Evolutionary conservation across 2,113 vertebrate genomes (phyloP), one percentile per base, ranked within the genome.

Genomic region (Onychostruthus taczanowskii): DNA sequence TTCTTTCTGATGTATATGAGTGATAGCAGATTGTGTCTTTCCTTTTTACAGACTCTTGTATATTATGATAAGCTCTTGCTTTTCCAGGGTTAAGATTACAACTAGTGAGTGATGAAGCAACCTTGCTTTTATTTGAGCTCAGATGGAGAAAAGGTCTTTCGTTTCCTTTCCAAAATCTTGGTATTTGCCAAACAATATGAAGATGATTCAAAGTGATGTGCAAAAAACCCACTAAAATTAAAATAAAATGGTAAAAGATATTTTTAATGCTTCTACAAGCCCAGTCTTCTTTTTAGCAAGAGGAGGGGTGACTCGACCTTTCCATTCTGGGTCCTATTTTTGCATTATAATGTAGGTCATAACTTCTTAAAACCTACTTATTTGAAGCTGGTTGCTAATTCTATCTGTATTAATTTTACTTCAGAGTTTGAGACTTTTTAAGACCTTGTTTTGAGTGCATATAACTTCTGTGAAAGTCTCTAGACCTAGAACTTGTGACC

Each of bases 341-440:
- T 93, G 46, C n/a, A 41, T 91, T 91, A 52, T 76, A 91, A 93
- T 85, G 93, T 94, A 91, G 91, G 91, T 95, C 82, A 74, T 85
- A 93, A 85, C 39, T 93, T 85, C 50, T 85, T 91, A 88, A 63
- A 77, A 88, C 84, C 70, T 88, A 77, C 55, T 19, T 91, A 83
- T 77, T 64, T 87, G 59, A 88, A 91, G 27, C 10, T 62, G 52
- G 50, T 63, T 91, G 10, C 82, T 96, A 93, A 95, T 86, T 94
- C 59, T 91, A 41, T 67, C 55, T 69, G 27, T 89, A 59, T 91
- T 89, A 91, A 87, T 95, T 95, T 95, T 82, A 70, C 55, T 91
- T 91, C 47, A 43, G 19, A 83, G 67, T 91, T 67, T 55, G 26
- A 83, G 39, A 44, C 58, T n/a, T 20, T 6, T 2, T 83, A 82